A percentile compares a stretch with the other conserved stretches of the same genome.
Evolutionary conservation across 2,797 vertebrate species (phyloP).

Genomic region (Myotis findleyi): DNA sequence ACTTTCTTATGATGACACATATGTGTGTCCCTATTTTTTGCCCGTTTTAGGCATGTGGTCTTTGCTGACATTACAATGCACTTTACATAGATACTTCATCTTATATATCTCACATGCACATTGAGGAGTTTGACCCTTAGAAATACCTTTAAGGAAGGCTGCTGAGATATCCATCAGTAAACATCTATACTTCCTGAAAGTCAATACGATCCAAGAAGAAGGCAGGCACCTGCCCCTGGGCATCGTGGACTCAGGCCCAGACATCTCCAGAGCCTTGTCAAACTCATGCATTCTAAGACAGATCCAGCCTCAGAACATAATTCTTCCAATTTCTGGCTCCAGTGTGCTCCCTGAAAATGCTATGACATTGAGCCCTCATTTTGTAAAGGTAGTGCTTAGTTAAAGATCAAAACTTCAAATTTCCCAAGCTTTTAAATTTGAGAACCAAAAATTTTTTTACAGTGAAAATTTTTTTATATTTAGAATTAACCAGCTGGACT

Average conservation of each 20-base stretch:
- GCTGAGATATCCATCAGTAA: background rate
- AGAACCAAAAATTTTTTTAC: background rate
- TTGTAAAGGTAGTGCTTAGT: background rate
- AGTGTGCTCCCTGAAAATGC: background rate
- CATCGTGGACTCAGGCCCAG: background rate
- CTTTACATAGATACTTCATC: background rate
- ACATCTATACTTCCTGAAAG: background rate
- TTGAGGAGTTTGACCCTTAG: background rate
- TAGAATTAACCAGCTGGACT: background rate
- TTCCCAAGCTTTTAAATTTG: constrained; percentile 20
- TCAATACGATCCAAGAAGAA: background rate
- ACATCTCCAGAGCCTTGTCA: background rate
- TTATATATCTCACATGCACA: accelerated
- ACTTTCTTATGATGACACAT: background rate
- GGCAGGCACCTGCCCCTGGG: background rate
- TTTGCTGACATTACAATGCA: background rate
- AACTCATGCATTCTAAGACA: background rate
- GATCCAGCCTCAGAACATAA: background rate
- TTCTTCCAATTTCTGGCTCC: background rate
- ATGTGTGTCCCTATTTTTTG: background rate
- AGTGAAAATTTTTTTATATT: background rate
- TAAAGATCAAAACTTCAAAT: background rate
- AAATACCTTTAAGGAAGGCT: background rate
- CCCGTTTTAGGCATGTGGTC: background rate
- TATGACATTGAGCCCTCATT: background rate